Conservation (phyloP, 2,113 vertebrate species). For the Emydocephalus ijimae region DNA sequence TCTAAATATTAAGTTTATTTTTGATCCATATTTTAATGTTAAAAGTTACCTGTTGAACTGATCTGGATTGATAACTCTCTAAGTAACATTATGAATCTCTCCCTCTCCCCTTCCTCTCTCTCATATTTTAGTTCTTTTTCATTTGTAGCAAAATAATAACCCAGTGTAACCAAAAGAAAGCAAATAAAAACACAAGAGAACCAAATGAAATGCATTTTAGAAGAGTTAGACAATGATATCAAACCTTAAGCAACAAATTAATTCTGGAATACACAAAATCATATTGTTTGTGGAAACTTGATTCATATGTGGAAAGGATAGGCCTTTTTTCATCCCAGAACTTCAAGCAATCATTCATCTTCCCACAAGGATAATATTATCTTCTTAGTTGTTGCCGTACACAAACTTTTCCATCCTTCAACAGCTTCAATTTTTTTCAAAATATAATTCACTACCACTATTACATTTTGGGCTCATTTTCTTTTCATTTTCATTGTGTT, state of each 20-base stretch:
- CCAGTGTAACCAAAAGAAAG: background rate
- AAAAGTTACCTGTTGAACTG: slow-evolving; percentile 12
- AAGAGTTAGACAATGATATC: background rate
- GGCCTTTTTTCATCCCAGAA: background rate
- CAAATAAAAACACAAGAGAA: background rate
- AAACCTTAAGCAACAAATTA: background rate
- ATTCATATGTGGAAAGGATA: background rate
- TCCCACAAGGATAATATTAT: background rate
- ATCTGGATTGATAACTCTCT: background rate
- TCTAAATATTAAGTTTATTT: background rate
- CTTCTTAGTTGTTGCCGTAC: background rate
- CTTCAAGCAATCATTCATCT: background rate
- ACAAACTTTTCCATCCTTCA: background rate
- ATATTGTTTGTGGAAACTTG: background rate
- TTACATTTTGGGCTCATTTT: no score
- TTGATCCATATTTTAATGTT: slow-evolving; percentile 42
- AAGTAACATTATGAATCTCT: background rate
- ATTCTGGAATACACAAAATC: background rate
- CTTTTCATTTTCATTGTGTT: no score
- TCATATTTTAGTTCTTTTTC: background rate
- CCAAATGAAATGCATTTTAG: background rate
- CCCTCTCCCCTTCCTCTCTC: no score
- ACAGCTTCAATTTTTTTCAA: no score
- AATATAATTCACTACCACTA: no score
- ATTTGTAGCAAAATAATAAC: background rate